These are phyloP conservation scores for Portunus trituberculatus DNA, from an alignment of 1,140 invertebrate species.

Conservation along the genomic window DNA sequence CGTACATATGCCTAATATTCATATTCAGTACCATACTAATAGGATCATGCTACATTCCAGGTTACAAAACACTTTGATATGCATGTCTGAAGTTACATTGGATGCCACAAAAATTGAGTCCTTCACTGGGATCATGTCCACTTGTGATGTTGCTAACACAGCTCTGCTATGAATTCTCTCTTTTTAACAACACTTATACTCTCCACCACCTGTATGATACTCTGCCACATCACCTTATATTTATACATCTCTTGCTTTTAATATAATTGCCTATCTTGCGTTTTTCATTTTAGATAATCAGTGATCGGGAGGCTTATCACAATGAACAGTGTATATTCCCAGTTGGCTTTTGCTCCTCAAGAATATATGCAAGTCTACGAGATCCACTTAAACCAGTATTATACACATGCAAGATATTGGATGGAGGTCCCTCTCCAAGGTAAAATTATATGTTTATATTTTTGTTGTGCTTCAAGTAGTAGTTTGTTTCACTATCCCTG, in stretches of 20 bases:
- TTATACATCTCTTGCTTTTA: neutral
- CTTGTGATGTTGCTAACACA: no score
- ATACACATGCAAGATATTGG: conserved; percentile 91
- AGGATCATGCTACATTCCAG: no score
- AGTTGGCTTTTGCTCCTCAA: conserved; percentile 89
- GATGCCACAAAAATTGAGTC: no score
- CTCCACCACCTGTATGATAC: neutral
- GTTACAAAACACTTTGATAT: no score
- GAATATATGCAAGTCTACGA: conserved; percentile 88
- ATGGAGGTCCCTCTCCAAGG: conserved; percentile 86
- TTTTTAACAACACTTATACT: no score
- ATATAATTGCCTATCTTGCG: neutral
- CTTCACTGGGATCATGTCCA: no score
- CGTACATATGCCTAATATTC: no score
- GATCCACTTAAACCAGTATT: conserved; percentile 87
- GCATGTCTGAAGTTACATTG: no score
- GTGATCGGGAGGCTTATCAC: conserved; percentile 87
- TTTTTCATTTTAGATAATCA: conserved; percentile 81
- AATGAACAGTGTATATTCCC: conserved; percentile 88
- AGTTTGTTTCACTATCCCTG: no score
- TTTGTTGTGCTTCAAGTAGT: no score
- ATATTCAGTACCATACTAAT: no score
- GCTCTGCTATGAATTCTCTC: no score
- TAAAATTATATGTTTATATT: conserved; percentile 79
- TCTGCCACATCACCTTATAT: neutral